Base-by-base conservation (phyloP, 2,888 invertebrate species). In the Phymatocera aterrima region DNA sequence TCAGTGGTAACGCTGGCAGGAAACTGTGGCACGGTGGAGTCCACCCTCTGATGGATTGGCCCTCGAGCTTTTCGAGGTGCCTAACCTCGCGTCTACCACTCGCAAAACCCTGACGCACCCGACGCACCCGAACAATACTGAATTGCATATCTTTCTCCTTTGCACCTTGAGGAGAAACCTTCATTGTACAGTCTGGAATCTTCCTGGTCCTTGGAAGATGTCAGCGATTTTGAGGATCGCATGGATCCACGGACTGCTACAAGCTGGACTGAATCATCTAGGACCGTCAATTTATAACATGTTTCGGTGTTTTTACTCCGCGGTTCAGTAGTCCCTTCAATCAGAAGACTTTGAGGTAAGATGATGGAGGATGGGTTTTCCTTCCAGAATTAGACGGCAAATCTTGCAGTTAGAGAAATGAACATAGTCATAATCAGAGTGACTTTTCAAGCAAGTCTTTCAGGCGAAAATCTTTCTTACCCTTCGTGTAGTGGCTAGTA, bases 1-100 rank as follows among this genome's bases (percentile, higher is more conserved):
- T 48, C 48, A 31, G 34, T 24, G 46, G 31, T 72, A 48, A 4
- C 31, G 1, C 18, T 8, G 31, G 37, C 57, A 72, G 75, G 75
- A 57, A 75, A 54, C 75, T 34, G 72, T 34, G 72, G 68, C 68
- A 43, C 12, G 43, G 68, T 24, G 15, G 68, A 72, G 51, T 51
- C 48, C 70, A 51, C 70, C 70, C 70, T 72, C 70, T 48, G 70
- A 72, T 72, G 51, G 70, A 72, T 72, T 72, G 70, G 70, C 51
- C 68, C 68, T 31, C 43, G 24, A 68, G 43, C 12, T 37, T 43
- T 15, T n/a, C 8, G 8, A 64, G 64, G 64, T 40, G 64, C 68
- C 68, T 72, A 21, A 34, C 51, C 34, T 70, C 46, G 8, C 21
- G 48, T 34, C 70, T 51, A 51, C 51, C 51, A 72, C 70, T 51